Evolutionary conservation across 2,888 invertebrate species (phyloP).

Genomic region (Chrysolina americana): DNA sequence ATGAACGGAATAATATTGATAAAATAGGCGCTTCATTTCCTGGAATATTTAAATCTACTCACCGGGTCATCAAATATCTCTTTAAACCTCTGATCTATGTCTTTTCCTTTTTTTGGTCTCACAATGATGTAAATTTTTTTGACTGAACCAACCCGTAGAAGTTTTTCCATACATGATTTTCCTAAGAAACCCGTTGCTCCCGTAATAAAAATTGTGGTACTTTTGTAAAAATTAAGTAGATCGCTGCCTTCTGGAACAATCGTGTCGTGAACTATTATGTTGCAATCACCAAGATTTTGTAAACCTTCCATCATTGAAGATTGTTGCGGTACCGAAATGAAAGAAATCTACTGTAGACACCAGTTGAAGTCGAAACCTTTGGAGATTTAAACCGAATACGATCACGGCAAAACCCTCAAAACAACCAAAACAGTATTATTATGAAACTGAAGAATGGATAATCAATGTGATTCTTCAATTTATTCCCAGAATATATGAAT

Average conservation of each 20-base stretch:
- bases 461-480: no score
- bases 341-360: no score
- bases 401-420: no score
- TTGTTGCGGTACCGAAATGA: background rate
- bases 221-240: constrained; percentile 58
- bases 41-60: constrained; percentile 21
- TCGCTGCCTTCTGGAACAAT: constrained; percentile 60
- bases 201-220: constrained; percentile 63
- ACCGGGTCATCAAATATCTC: constrained; percentile 77
- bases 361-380: no score
- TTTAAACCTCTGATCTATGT: constrained; percentile 63
- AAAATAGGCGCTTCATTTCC: no score
- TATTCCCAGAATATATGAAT: no score
- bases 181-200: constrained; percentile 69
- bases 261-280: constrained; percentile 71
- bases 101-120: constrained; percentile 62
- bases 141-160: constrained; percentile 64
- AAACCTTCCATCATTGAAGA: background rate
- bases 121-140: constrained; percentile 62
- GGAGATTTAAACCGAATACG: no score
- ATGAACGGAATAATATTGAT: no score
- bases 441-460: no score
- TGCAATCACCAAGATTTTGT: constrained; percentile 65
- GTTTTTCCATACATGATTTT: constrained; percentile 63
- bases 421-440: no score